A percentile compares a stretch with the other conserved stretches of the same genome.
Conservation (phyloP, 2,888 invertebrate species). For the Drosophila nigritarsus region DNA sequence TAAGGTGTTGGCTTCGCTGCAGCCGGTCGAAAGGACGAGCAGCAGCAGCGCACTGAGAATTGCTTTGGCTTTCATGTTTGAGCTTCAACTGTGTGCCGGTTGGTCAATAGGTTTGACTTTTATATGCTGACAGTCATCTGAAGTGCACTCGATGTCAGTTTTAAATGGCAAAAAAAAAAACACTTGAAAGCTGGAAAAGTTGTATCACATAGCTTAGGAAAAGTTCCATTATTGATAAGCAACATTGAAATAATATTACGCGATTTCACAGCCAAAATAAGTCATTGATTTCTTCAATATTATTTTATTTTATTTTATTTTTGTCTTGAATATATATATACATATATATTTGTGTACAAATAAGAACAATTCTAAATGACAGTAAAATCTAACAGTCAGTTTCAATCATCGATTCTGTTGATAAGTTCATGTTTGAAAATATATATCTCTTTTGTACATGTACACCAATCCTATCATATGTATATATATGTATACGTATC, state of each 20-base stretch:
- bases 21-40: slow-evolving; percentile 29
- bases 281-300: not conserved
- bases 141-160: slow-evolving; percentile 50
- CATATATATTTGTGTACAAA: not conserved
- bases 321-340: not conserved
- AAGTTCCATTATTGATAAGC: slow-evolving; percentile 25
- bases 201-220: slow-evolving; percentile 3
- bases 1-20: slow-evolving; percentile 60
- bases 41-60: slow-evolving; percentile 39
- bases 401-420: not conserved
- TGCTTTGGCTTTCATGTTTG: slow-evolving; percentile 56
- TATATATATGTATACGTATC: not conserved
- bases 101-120: slow-evolving; percentile 48
- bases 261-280: not conserved
- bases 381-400: not conserved
- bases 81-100: slow-evolving; percentile 36
- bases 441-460: not conserved
- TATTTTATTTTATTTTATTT: not conserved
- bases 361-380: not conserved
- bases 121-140: slow-evolving; percentile 46
- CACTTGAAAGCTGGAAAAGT: slow-evolving; percentile 31
- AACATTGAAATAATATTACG: no score
- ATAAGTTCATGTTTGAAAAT: not conserved
- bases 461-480: not conserved
- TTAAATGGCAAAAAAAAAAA: slow-evolving; percentile 7